Evolutionary conservation across 2,113 vertebrate genomes (phyloP), one percentile per base, ranked within the genome.

Genomic region (Psittacus erithacus): DNA sequence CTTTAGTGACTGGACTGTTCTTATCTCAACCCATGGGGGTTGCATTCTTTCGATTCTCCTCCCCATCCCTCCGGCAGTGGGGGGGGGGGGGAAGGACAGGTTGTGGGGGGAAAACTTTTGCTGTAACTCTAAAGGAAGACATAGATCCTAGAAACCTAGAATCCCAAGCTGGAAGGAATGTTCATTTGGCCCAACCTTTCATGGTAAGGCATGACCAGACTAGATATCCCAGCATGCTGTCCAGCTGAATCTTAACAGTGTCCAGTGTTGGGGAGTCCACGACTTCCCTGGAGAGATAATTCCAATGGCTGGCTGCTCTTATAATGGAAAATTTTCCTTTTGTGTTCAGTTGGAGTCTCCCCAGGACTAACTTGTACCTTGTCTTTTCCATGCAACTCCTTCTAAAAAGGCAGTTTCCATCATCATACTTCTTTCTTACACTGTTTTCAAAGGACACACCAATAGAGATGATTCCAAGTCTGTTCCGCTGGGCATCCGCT

Each of bases 401-500:
- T 57, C 33, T 35, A 59, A 59, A 59, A 59, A 35, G 57, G 33
- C 13, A 23, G 33, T 35, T 59, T 59, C 57, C 13, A 59, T 24
- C 57, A 24, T 24, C 33, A 59, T 16, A 33, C 22, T 59, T 59
- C 5, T 29, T 59, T 24, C 3, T 27, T 60, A 23, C 11, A 10
- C 35, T 81, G 16, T 9, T 68, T 77, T 81, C 53, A 60, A 90
- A 27, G 41, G 55, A 5, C 15, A 24, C 3, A 18, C 19, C 5
- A 43, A 10, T 4, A 75, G n/a, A 62, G 59, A 31, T 29, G 8
- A 24, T 50, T 49, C 17, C 28, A 86, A 24, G 11, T 6, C 16
- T 75, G 23, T 16, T 28, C 5, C 67, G 13, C 19, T 17, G 52
- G 38, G 23, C 12, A 33, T 11, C 28, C 13, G 7, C 0, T 0